Conservation (phyloP, 2,888 invertebrate genomes). For the Leucania comma region DNA sequence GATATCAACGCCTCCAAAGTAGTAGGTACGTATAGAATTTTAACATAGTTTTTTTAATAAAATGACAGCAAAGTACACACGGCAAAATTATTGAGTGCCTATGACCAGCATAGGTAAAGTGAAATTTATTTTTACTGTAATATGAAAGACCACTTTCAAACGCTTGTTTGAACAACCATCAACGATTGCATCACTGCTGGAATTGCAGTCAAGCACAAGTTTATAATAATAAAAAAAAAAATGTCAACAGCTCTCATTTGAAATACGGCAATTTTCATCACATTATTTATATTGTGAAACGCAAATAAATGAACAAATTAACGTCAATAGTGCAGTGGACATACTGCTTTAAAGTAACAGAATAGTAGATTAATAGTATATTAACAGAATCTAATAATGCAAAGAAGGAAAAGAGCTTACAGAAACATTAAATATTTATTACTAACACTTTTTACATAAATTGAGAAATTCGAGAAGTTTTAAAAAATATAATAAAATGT, state of each 20-base stretch:
- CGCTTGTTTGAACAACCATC: not conserved
- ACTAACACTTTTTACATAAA: slow-evolving; percentile 23
- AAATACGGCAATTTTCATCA: too few species aligned
- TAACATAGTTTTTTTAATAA: not conserved
- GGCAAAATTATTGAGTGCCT: not conserved
- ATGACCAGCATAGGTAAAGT: not conserved
- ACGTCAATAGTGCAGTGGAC: not conserved
- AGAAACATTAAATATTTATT: slow-evolving; percentile 8
- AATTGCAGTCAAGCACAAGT: too few species aligned
- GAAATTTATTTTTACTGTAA: not conserved
- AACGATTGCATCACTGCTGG: too few species aligned
- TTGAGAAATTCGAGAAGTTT: slow-evolving; percentile 6
- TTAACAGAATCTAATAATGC: not conserved
- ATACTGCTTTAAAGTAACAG: not conserved
- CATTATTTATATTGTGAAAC: not conserved
- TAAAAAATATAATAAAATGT: slow-evolving; percentile 18
- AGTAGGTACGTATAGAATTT: too few species aligned
- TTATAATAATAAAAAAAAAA: too few species aligned
- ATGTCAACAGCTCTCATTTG: not conserved
- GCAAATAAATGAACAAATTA: not conserved
- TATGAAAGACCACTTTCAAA: not conserved
- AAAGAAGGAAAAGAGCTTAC: slow-evolving; percentile 3
- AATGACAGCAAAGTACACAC: not conserved
- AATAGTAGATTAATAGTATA: not conserved
- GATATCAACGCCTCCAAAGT: slow-evolving; percentile 2